Evolutionary conservation across 2,888 invertebrate species (phyloP).

Genomic region (Yponomeuta plumbellus): DNA sequence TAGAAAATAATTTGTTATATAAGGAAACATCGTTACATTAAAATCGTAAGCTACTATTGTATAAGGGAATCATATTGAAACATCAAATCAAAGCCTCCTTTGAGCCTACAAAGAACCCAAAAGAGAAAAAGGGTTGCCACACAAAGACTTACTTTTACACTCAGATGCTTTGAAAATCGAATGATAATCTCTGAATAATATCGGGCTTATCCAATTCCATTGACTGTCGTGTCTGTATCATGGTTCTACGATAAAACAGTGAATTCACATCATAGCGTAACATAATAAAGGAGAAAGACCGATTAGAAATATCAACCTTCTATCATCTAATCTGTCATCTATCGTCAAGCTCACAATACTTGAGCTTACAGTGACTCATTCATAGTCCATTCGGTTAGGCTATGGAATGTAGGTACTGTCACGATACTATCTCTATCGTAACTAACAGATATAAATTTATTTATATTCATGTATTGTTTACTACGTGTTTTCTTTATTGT

Average conservation of each 20-base stretch:
- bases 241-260: neutral
- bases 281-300: no score
- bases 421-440: no score
- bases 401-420: no score
- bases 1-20: neutral
- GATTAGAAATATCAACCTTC: no score
- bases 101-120: constrained; percentile 17
- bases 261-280: neutral
- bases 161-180: constrained; percentile 22
- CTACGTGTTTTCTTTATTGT: no score
- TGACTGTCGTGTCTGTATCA: constrained; percentile 32
- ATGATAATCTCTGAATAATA: constrained; percentile 39
- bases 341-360: no score
- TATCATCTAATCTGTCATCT: no score
- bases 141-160: constrained; percentile 20
- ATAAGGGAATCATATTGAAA: neutral
- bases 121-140: constrained; percentile 37
- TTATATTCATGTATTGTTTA: no score
- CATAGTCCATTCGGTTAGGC: no score
- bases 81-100: neutral
- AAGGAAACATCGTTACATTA: neutral
- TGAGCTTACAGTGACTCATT: no score
- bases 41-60: neutral
- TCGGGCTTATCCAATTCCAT: constrained; percentile 50
- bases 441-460: no score